These are phyloP conservation scores for Margaritifera margaritifera DNA, from an alignment of 2,888 invertebrate species.

Conservation along the genomic window DNA sequence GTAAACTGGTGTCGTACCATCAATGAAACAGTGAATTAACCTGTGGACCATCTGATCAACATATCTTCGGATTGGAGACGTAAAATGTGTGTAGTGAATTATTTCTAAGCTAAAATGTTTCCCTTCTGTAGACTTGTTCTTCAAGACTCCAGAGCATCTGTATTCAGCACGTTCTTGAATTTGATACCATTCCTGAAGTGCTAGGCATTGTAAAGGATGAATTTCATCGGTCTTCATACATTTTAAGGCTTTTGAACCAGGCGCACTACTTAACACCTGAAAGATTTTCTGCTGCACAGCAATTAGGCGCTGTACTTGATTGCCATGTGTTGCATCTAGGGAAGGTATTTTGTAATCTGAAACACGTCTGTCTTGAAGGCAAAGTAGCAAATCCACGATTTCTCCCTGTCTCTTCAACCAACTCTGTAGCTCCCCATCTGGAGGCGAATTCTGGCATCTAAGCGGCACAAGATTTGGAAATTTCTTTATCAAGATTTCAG, in stretches of 20 bases:
- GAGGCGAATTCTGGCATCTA: slow-evolving; percentile 24
- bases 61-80: slow-evolving; percentile 50
- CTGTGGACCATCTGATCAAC: slow-evolving; percentile 41
- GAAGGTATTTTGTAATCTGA: background rate
- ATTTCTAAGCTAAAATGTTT: slow-evolving; percentile 33
- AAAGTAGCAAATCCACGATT: slow-evolving; percentile 12
- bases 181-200: slow-evolving; percentile 17
- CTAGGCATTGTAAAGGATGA: slow-evolving; percentile 26
- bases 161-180: slow-evolving; percentile 25
- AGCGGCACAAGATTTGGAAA: slow-evolving; percentile 28
- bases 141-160: slow-evolving; percentile 11
- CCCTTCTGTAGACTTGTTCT: slow-evolving; percentile 1
- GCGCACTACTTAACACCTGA: background rate
- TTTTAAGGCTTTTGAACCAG: slow-evolving; percentile 1
- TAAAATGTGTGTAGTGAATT: slow-evolving; percentile 42
- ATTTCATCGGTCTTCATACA: slow-evolving; percentile 18
- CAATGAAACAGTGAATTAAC: slow-evolving; percentile 30
- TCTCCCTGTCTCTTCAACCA: slow-evolving; percentile 16
- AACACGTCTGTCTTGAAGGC: slow-evolving; percentile 18
- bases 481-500: slow-evolving; percentile 13
- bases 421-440: slow-evolving; percentile 8
- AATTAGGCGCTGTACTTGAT: background rate
- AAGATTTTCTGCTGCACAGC: background rate
- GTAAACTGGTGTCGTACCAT: slow-evolving; percentile 35
- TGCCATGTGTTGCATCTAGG: background rate